Evolutionary conservation across 1,140 invertebrate genomes (phyloP).

Genomic region (Lepidurus packardi): DNA sequence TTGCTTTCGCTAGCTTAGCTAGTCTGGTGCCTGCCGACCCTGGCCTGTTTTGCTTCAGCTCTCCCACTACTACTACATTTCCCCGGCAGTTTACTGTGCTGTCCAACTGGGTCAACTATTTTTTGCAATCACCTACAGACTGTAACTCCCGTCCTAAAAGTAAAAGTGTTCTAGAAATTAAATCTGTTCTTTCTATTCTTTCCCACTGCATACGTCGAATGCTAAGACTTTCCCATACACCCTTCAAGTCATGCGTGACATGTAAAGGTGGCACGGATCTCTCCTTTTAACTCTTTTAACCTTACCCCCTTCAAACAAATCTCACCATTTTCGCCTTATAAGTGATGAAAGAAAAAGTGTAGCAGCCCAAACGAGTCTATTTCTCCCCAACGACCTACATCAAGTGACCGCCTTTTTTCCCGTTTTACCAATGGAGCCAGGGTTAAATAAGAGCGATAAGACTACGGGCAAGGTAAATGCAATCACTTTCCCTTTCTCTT

Average conservation of each 20-base stretch:
- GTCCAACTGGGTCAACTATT: constrained; percentile 17
- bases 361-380: background rate
- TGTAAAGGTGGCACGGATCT: constrained; percentile 1
- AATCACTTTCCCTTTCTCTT: constrained; percentile 19
- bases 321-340: background rate
- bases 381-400: background rate
- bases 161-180: constrained; percentile 4
- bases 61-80: background rate
- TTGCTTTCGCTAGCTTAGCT: constrained; percentile 10
- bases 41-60: constrained; percentile 29
- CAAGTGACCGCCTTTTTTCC: background rate
- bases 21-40: constrained; percentile 26
- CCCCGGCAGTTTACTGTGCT: background rate
- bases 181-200: background rate
- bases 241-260: constrained; percentile 18
- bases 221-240: constrained; percentile 19
- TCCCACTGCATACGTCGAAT: background rate
- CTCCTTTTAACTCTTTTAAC: background rate
- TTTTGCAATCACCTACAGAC: background rate
- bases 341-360: background rate
- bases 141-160: constrained; percentile 2
- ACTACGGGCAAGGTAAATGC: constrained; percentile 8
- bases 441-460: background rate
- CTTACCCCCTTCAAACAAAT: background rate
- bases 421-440: background rate